phyloP scores from a whole-genome alignment of 2,888 invertebrate species.

The Pimpla rufipes region DNA sequence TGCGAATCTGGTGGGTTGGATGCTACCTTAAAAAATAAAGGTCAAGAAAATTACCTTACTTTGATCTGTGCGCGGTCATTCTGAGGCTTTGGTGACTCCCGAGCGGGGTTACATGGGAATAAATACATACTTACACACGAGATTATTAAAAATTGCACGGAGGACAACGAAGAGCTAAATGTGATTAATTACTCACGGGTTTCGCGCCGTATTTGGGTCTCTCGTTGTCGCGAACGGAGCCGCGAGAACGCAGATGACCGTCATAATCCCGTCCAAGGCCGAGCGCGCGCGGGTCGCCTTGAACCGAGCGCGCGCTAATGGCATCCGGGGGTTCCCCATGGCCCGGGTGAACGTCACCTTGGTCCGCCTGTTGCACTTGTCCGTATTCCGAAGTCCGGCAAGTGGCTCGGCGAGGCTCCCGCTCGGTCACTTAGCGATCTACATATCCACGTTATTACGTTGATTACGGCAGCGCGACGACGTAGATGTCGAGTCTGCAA shows the following conservation, averaged over 20 bases:
- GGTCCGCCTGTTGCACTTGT: constrained; percentile 74
- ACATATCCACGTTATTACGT: constrained; percentile 21
- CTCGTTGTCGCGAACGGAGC: not conserved
- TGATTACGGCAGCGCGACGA: not conserved
- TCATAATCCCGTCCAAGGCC: constrained; percentile 1
- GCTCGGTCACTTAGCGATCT: constrained; percentile 22
- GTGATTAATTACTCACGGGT: not conserved
- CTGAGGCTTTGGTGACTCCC: too few species aligned
- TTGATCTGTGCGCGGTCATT: too few species aligned
- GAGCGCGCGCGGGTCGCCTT: constrained; percentile 56
- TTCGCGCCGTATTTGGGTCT: not conserved
- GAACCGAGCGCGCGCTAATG: constrained; percentile 29
- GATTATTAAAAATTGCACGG: too few species aligned
- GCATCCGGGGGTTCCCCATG: constrained; percentile 1
- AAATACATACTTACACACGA: too few species aligned
- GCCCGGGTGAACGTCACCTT: constrained; percentile 71
- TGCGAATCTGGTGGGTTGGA: too few species aligned
- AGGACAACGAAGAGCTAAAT: not conserved
- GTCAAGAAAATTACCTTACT: too few species aligned
- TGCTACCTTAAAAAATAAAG: too few species aligned
- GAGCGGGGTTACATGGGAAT: too few species aligned
- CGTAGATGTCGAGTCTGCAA: not conserved
- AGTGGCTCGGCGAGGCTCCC: constrained; percentile 67
- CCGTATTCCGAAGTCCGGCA: constrained; percentile 76
- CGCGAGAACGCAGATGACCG: not conserved